These are phyloP conservation scores for Platycnemis pennipes DNA, from an alignment of 2,888 invertebrate species.

Conservation along the genomic window DNA sequence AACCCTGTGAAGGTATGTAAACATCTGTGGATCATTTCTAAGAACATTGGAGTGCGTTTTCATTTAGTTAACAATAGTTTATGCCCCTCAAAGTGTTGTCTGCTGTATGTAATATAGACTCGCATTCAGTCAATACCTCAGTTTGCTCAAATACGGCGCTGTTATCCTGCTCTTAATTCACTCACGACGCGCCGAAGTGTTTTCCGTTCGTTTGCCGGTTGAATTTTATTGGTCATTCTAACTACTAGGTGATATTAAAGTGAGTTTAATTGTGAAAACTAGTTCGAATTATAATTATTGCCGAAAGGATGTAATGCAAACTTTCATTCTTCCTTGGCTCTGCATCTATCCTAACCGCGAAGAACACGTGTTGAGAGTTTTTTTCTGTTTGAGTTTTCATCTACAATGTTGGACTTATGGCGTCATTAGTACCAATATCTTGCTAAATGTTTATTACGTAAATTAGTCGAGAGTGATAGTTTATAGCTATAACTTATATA, in stretches of 20 bases:
- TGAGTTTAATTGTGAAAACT: neutral
- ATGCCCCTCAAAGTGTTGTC: constrained; percentile 30
- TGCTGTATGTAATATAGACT: constrained; percentile 56
- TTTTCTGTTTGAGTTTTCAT: neutral
- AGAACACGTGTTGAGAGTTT: constrained; percentile 42
- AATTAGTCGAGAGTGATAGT: neutral
- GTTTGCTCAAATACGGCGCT: constrained; percentile 57
- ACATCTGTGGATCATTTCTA: neutral
- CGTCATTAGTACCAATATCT: neutral
- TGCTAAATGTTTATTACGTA: neutral
- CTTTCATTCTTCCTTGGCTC: neutral
- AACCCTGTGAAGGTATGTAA: constrained; percentile 18
- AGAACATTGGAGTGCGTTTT: neutral
- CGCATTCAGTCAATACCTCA: constrained; percentile 62
- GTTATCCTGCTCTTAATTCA: constrained; percentile 34
- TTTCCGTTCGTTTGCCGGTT: constrained; percentile 34
- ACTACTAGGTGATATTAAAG: neutral
- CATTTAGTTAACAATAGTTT: neutral
- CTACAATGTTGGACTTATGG: neutral
- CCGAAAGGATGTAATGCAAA: neutral
- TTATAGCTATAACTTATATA: neutral
- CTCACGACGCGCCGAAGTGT: constrained; percentile 17
- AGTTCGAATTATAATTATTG: neutral
- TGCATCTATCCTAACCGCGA: neutral
- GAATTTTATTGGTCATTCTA: neutral